Evolutionary conservation across 2,797 vertebrate genomes (phyloP).

Genomic region (Notamacropus eugenii): DNA sequence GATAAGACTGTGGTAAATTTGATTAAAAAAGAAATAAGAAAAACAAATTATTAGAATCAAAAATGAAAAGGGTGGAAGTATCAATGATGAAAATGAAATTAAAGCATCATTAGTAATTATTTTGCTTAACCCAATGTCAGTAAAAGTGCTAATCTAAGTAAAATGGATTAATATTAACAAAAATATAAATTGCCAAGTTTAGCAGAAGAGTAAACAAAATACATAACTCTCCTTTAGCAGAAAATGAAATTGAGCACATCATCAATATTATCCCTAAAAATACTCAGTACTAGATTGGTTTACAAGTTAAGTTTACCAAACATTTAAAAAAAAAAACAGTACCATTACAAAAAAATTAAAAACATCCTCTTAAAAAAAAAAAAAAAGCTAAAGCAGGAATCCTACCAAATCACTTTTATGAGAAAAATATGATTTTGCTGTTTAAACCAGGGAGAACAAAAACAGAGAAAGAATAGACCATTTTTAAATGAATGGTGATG

Average conservation of each 20-base stretch:
- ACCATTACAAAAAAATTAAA: neutral
- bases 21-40: neutral
- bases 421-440: neutral
- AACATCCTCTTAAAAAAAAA: neutral
- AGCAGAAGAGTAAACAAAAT: neutral
- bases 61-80: rapidly evolving
- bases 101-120: neutral
- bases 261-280: neutral
- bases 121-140: neutral
- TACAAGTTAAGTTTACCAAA: neutral
- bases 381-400: neutral
- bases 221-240: neutral
- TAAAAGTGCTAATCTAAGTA: neutral
- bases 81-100: neutral
- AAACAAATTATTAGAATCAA: neutral
- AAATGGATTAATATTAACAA: neutral
- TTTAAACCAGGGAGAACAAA: too few species aligned
- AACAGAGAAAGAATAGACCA: too few species aligned
- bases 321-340: neutral
- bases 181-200: neutral
- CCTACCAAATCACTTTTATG: neutral
- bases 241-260: neutral
- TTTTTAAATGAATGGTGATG: too few species aligned
- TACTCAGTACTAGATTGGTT: neutral
- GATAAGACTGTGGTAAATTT: neutral